A percentile compares a stretch with the other conserved stretches of the same genome.
phyloP scores from a whole-genome alignment of 2,888 invertebrate species.

The Mongoloraphidia duomilia region DNA sequence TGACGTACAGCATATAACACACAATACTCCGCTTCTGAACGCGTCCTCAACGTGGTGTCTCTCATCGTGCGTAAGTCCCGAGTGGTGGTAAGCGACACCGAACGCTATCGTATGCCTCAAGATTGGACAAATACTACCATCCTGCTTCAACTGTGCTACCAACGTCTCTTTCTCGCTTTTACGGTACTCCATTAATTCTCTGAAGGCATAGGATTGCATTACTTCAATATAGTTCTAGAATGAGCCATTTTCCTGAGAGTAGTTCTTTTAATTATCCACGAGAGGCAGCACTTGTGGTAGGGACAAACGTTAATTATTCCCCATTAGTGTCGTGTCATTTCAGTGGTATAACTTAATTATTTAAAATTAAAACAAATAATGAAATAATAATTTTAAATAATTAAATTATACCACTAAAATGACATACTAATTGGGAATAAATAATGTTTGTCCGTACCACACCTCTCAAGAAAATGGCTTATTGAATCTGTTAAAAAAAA shows the following conservation, averaged over 20 bases:
- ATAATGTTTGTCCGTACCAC: neutral
- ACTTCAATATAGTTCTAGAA: neutral
- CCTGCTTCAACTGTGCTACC: slow-evolving; percentile 44
- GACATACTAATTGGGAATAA: too few species aligned
- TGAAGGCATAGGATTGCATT: slow-evolving; percentile 19
- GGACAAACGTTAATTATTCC: too few species aligned
- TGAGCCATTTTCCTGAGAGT: too few species aligned
- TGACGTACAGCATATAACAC: slow-evolving; percentile 86
- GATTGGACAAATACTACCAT: slow-evolving; percentile 52
- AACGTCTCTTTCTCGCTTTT: slow-evolving; percentile 42
- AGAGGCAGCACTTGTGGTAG: too few species aligned
- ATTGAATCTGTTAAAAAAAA: too few species aligned
- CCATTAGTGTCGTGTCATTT: too few species aligned
- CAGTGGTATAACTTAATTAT: too few species aligned
- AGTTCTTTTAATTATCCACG: too few species aligned
- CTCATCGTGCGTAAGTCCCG: slow-evolving; percentile 80
- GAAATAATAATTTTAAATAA: too few species aligned
- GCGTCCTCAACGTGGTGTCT: slow-evolving; percentile 70
- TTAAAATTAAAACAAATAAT: too few species aligned
- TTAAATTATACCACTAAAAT: too few species aligned
- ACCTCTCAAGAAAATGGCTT: too few species aligned
- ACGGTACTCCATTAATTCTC: slow-evolving; percentile 39
- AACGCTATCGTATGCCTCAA: slow-evolving; percentile 52
- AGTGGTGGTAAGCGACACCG: slow-evolving; percentile 91
- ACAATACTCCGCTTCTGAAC: slow-evolving; percentile 68